Conservation (phyloP, 2,888 invertebrate genomes). For the Agonopterix subpropinquella region DNA sequence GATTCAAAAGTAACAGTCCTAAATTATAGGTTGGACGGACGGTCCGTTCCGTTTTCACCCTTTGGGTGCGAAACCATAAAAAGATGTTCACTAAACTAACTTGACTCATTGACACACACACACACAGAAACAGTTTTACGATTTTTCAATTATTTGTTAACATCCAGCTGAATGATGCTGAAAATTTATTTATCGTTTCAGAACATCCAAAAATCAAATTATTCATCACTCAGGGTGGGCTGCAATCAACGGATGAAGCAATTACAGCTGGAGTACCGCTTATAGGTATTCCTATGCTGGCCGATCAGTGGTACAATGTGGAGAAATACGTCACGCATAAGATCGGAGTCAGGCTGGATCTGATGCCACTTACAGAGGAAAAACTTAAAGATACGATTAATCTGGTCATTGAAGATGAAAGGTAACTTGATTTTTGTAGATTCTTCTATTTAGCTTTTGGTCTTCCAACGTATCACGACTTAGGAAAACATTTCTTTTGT, state of each 20-base stretch:
- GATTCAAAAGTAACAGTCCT: no score
- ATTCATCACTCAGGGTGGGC: conserved; percentile 58
- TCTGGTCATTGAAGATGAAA: conserved; percentile 17
- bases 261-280: conserved; percentile 47
- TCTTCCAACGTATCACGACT: no score
- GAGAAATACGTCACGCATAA: conserved; percentile 26
- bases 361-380: conserved; percentile 21
- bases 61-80: no score
- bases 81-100: no score
- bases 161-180: no score
- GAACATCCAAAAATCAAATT: conserved; percentile 55
- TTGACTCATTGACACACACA: background rate
- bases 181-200: conserved; percentile 11
- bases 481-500: no score
- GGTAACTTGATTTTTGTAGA: conserved; percentile 10
- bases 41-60: no score
- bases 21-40: no score
- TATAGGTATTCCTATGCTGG: conserved; percentile 46
- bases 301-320: conserved; percentile 49
- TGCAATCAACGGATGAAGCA: conserved; percentile 57
- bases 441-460: background rate
- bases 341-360: conserved; percentile 32
- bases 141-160: no score
- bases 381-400: conserved; percentile 24
- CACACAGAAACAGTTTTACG: background rate